Conservation (phyloP, 2,888 invertebrate species). For the Ceriagrion tenellum region DNA sequence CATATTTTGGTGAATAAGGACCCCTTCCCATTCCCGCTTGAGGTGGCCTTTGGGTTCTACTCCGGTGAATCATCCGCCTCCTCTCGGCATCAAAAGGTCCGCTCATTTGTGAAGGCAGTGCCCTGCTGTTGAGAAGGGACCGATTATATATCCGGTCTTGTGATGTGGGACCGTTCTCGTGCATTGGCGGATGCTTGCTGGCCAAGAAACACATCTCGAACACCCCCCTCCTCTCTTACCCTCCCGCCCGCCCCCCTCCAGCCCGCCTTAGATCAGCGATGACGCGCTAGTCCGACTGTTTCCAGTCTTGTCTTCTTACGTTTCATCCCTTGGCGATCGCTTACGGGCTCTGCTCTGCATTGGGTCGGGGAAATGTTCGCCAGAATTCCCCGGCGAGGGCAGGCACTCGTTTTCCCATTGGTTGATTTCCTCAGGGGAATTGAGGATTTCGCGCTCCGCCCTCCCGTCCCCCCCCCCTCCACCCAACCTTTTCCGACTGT, state of each 20-base stretch:
- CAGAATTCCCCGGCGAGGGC: neutral
- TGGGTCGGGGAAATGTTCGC: neutral
- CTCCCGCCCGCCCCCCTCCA: neutral
- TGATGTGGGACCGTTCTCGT: constrained; percentile 34
- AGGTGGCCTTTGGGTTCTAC: no score
- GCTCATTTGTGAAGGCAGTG: neutral
- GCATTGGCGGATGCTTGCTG: neutral
- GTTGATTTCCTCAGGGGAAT: no score
- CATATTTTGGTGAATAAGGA: no score
- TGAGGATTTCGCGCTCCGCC: no score
- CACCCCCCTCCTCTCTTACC: neutral
- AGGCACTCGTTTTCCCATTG: no score
- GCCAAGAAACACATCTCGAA: constrained; percentile 46
- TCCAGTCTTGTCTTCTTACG: constrained; percentile 16
- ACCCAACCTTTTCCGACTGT: no score
- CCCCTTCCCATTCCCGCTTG: no score
- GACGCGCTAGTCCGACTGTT: constrained; percentile 30
- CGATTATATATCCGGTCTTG: constrained; percentile 30
- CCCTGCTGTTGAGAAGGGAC: neutral
- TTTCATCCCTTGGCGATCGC: neutral
- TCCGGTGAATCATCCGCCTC: neutral
- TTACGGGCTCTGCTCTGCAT: neutral
- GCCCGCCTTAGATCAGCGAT: constrained; percentile 34
- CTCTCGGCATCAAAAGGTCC: neutral
- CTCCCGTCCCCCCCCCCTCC: no score